Percentiles rank a stretch among this genome's conserved stretches.
These are phyloP conservation scores for Taenioides sp. DNA, from an alignment of 2,797 vertebrate species.

Conservation along the genomic window DNA sequence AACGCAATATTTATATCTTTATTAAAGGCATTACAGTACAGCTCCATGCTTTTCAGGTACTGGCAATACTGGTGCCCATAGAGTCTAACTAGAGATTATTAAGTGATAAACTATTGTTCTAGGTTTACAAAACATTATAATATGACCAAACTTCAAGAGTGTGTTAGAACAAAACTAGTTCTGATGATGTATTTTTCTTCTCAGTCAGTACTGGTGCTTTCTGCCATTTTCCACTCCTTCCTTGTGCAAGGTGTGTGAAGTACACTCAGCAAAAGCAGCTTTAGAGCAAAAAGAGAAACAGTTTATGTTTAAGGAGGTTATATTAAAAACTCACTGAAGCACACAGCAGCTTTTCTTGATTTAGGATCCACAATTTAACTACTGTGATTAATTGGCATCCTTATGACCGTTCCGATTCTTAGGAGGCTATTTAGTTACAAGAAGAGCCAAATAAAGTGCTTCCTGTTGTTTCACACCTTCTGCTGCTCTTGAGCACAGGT, in stretches of 20 bases:
- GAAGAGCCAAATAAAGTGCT: slow-evolving; percentile 50
- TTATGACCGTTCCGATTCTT: slow-evolving; percentile 50
- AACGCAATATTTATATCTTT: background rate
- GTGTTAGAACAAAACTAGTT: background rate
- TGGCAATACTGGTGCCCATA: background rate
- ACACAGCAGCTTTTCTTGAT: slow-evolving; percentile 54
- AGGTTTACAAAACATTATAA: background rate
- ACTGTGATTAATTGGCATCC: slow-evolving; percentile 50
- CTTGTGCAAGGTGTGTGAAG: slow-evolving; percentile 33
- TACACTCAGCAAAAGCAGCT: slow-evolving; percentile 32
- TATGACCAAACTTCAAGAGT: background rate
- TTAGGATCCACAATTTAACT: slow-evolving; percentile 49
- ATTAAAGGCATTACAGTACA: background rate
- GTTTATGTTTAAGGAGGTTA: slow-evolving; percentile 55
- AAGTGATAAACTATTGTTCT: too few relatives aligned
- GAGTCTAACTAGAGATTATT: too few relatives aligned
- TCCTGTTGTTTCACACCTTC: slow-evolving; percentile 48
- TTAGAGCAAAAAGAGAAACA: slow-evolving; percentile 39
- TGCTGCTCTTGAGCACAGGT: slow-evolving; percentile 40
- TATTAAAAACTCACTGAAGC: slow-evolving; percentile 57
- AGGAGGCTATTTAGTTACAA: slow-evolving; percentile 35
- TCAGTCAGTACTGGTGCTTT: background rate
- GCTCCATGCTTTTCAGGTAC: background rate
- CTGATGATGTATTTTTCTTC: background rate
- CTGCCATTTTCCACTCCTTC: slow-evolving; percentile 27